phyloP scores from a whole-genome alignment of 2,113 vertebrate species.

The Peromyscus polionotus region DNA sequence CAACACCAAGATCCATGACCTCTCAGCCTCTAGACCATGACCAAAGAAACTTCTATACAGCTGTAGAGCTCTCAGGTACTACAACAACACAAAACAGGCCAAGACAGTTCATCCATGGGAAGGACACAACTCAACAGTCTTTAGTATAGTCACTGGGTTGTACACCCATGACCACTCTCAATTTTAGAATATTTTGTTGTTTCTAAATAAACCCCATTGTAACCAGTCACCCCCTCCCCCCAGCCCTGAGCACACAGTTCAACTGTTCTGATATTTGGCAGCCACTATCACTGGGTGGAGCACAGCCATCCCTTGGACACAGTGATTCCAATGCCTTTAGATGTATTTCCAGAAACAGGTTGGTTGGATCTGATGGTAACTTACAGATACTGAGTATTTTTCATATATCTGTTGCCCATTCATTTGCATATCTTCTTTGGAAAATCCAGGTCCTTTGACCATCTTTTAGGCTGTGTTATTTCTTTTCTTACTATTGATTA shows the following conservation, averaged over 20 bases:
- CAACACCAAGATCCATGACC: background rate
- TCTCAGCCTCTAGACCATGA: background rate
- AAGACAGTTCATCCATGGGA: background rate
- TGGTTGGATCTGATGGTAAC: background rate
- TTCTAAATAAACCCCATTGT: background rate
- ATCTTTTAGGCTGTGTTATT: background rate
- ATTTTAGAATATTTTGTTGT: conserved; percentile 16
- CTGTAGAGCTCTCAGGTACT: background rate
- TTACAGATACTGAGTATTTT: background rate
- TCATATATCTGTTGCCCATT: background rate
- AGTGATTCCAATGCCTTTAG: background rate
- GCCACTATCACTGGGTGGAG: background rate
- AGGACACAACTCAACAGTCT: background rate
- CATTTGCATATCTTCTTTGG: background rate
- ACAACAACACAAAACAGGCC: background rate
- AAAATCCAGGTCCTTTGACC: background rate
- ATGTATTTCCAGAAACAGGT: background rate
- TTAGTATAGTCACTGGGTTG: background rate
- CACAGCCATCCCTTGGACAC: background rate
- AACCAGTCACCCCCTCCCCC: background rate
- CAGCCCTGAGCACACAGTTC: background rate
- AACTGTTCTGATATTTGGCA: background rate
- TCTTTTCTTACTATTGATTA: background rate
- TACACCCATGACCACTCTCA: background rate
- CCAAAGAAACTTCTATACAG: background rate